phyloP scores from a whole-genome alignment of 2,113 vertebrate species.

The Trichomycterus rosablanca region DNA sequence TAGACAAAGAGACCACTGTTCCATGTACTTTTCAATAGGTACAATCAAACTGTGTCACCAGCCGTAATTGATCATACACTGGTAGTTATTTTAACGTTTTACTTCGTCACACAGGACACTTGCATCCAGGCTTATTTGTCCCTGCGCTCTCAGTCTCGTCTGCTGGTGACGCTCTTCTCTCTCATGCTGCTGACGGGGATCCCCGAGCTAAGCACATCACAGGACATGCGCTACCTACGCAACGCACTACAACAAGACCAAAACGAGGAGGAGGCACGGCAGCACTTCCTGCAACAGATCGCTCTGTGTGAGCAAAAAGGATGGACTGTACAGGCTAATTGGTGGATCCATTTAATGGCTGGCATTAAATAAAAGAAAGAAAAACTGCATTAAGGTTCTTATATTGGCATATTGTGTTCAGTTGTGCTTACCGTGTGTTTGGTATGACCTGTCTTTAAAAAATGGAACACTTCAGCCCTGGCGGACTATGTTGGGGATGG shows the following conservation, averaged over 20 bases:
- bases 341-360: conserved; percentile 71
- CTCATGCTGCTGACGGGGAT: conserved; percentile 76
- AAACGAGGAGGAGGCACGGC: conserved; percentile 52
- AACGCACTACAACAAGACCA: conserved; percentile 65
- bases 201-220: conserved; percentile 64
- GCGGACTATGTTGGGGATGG: too few relatives aligned
- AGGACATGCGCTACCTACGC: conserved; percentile 70
- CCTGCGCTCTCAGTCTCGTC: conserved; percentile 64
- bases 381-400: not conserved
- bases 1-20: too few relatives aligned
- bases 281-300: conserved; percentile 69
- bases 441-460: too few relatives aligned
- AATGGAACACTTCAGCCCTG: too few relatives aligned
- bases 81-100: not conserved
- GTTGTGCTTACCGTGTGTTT: not conserved
- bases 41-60: too few relatives aligned
- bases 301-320: conserved; percentile 57
- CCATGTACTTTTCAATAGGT: too few relatives aligned
- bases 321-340: conserved; percentile 74
- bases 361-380: conserved; percentile 60
- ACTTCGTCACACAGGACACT: conserved; percentile 55
- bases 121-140: conserved; percentile 69
- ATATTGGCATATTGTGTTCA: not conserved
- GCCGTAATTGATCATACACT: not conserved
- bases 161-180: conserved; percentile 72